Conservation (phyloP, 1,140 invertebrate species). For the Bicyclus anynana region DNA sequence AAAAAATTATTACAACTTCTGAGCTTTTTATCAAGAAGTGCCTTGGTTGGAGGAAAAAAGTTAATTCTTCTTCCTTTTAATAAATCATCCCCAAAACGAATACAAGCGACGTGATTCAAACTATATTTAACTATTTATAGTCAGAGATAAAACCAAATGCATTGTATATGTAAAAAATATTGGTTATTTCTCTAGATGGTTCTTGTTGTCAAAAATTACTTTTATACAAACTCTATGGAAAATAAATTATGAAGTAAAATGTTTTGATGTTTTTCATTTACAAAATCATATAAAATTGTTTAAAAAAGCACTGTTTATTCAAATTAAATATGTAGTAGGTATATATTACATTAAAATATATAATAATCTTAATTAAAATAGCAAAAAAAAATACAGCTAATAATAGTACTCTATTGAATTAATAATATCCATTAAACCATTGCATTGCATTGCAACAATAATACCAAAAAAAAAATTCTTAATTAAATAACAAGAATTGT, state of each 20-base stretch:
- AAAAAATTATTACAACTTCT: slow-evolving; percentile 47
- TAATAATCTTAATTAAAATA: slow-evolving; percentile 74
- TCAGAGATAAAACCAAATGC: slow-evolving; percentile 34
- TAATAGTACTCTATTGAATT: slow-evolving; percentile 71
- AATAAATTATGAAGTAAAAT: slow-evolving; percentile 36
- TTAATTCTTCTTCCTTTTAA: slow-evolving; percentile 48
- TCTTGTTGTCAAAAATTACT: slow-evolving; percentile 26
- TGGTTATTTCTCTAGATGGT: slow-evolving; percentile 33
- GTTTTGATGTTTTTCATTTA: slow-evolving; percentile 6
- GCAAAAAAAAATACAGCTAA: slow-evolving; percentile 73
- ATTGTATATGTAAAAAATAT: slow-evolving; percentile 38
- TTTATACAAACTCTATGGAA: slow-evolving; percentile 42
- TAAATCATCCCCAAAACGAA: slow-evolving; percentile 34
- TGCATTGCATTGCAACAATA: slow-evolving; percentile 38
- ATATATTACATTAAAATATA: slow-evolving; percentile 77
- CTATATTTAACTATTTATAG: slow-evolving; percentile 7
- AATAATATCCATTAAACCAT: slow-evolving; percentile 69
- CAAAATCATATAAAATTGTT: slow-evolving; percentile 23
- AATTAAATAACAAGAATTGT: slow-evolving; percentile 33
- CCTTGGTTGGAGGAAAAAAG: slow-evolving; percentile 54
- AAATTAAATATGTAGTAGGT: slow-evolving; percentile 69
- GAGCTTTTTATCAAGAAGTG: slow-evolving; percentile 42
- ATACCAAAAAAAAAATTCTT: slow-evolving; percentile 58
- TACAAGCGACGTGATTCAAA: slow-evolving; percentile 50
- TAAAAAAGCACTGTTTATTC: slow-evolving; percentile 75